A percentile compares a stretch with the other conserved stretches of the same genome.
Evolutionary conservation across 2,888 invertebrate species (phyloP).

Genomic region (Tholera decimalis): DNA sequence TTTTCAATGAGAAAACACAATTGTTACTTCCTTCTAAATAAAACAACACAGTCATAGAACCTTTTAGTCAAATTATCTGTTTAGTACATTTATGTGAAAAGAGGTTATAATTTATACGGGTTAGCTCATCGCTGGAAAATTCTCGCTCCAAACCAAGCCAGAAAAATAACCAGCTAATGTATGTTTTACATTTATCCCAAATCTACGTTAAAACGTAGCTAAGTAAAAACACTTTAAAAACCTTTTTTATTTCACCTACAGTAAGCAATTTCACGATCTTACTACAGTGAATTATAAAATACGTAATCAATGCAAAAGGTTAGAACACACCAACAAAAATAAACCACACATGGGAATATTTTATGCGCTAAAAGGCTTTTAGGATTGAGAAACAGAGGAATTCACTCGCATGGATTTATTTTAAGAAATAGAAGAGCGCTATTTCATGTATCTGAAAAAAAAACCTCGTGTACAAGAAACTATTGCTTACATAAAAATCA

Average conservation of each 20-base stretch:
- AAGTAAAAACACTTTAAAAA: slow-evolving; percentile 46
- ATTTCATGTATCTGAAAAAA: slow-evolving; percentile 32
- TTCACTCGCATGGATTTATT: slow-evolving; percentile 77
- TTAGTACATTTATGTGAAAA: slow-evolving; percentile 45
- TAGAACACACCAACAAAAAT: slow-evolving; percentile 72
- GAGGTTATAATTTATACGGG: slow-evolving; percentile 43
- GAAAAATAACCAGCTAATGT: slow-evolving; percentile 57
- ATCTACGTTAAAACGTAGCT: slow-evolving; percentile 34
- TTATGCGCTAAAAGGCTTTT: slow-evolving; percentile 76
- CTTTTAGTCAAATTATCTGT: slow-evolving; percentile 55
- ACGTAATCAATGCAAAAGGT: slow-evolving; percentile 73
- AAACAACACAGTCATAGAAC: slow-evolving; percentile 42
- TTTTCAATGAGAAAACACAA: no score
- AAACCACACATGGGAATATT: slow-evolving; percentile 77
- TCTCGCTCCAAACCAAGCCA: slow-evolving; percentile 43
- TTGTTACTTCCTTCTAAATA: slow-evolving; percentile 6
- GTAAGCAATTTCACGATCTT: slow-evolving; percentile 43
- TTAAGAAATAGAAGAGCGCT: slow-evolving; percentile 65
- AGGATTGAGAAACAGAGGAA: slow-evolving; percentile 76
- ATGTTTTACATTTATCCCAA: slow-evolving; percentile 60
- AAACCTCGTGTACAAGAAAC: slow-evolving; percentile 4
- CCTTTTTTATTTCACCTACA: slow-evolving; percentile 38
- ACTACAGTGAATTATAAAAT: slow-evolving; percentile 71
- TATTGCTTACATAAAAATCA: slow-evolving; percentile 6
- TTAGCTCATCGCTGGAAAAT: slow-evolving; percentile 50